Evolutionary conservation across 2,113 vertebrate genomes (phyloP).

Genomic region (Sakesphorus luctuosus): DNA sequence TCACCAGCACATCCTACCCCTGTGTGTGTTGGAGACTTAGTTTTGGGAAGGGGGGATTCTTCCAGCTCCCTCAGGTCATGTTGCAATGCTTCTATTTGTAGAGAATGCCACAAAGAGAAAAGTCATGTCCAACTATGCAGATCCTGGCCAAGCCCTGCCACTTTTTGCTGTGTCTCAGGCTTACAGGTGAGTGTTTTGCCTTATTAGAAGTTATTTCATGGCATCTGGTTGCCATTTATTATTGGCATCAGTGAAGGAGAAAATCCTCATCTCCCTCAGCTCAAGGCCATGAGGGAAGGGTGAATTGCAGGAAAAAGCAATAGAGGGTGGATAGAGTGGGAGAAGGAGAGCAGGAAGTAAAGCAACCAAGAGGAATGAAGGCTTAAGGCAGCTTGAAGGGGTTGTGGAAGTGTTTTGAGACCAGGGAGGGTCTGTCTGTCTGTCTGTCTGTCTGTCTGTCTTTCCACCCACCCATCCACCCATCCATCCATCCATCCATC

Average conservation of each 20-base stretch:
- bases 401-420: neutral
- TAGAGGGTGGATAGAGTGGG: neutral
- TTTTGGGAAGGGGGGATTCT: neutral
- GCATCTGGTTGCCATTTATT: neutral
- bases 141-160: neutral
- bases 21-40: neutral
- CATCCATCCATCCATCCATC: no score
- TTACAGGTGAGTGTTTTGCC: neutral
- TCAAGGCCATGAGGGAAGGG: rapidly evolving
- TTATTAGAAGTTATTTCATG: neutral
- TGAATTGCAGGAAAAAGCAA: neutral
- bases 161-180: neutral
- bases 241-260: neutral
- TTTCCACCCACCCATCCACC: no score
- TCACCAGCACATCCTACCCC: neutral
- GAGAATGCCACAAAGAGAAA: neutral
- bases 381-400: neutral
- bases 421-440: neutral
- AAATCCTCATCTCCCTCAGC: neutral
- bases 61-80: neutral
- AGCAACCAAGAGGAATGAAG: neutral
- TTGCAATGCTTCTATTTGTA: neutral
- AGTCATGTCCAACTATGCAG: rapidly evolving
- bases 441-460: no score
- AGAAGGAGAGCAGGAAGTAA: neutral